Evolutionary conservation across 1,140 invertebrate genomes (phyloP).

Genomic region (Euura lappo): DNA sequence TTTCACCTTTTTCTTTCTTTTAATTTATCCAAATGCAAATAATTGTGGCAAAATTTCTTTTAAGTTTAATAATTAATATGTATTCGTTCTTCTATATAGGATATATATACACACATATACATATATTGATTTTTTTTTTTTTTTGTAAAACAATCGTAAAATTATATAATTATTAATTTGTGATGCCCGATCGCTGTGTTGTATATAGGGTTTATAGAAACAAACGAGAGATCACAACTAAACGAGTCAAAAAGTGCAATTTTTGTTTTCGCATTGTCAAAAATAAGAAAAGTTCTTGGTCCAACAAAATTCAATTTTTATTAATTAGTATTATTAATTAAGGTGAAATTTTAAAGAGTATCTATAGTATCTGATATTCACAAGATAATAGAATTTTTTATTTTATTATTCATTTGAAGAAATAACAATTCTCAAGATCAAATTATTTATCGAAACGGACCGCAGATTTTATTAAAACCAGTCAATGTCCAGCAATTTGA

Average conservation of each 20-base stretch:
- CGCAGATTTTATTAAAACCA: not conserved
- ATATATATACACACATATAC: not conserved
- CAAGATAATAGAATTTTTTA: not conserved
- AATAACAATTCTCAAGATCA: too few relatives aligned
- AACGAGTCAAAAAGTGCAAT: constrained; percentile 33
- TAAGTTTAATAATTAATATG: not conserved
- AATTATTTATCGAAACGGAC: too few relatives aligned
- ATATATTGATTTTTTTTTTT: not conserved
- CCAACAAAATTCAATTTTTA: constrained; percentile 29
- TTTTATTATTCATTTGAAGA: too few relatives aligned
- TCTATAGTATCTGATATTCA: constrained; percentile 29
- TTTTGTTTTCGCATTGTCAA: constrained; percentile 26
- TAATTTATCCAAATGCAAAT: not conserved
- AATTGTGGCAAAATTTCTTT: not conserved
- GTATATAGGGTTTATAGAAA: too few relatives aligned
- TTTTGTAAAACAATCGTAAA: not conserved
- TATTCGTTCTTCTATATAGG: not conserved
- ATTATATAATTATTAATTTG: not conserved
- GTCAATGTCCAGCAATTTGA: not conserved
- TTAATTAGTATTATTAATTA: constrained; percentile 16
- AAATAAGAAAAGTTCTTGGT: too few relatives aligned
- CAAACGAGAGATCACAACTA: not conserved
- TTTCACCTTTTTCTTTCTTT: not conserved
- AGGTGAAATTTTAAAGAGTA: constrained; percentile 32
- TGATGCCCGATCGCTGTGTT: not conserved